Evolutionary conservation across 1,140 invertebrate species (phyloP).

Genomic region (Drosophila arawakana): DNA sequence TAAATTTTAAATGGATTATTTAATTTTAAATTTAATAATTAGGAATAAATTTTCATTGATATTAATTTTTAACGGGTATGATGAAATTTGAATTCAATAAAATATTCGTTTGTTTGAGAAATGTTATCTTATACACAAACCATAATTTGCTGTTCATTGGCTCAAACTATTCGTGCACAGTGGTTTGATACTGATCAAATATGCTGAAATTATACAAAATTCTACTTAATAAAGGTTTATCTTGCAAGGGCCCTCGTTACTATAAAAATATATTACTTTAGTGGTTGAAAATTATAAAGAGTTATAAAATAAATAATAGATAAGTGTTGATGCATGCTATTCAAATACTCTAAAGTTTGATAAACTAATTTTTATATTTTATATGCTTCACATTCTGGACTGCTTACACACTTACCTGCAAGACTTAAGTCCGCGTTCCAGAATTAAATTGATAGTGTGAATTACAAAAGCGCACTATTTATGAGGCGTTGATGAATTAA

Average conservation of each 20-base stretch:
- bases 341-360: no score
- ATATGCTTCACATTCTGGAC: no score
- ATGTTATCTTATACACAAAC: constrained; percentile 5
- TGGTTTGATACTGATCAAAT: neutral
- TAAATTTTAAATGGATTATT: neutral
- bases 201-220: neutral
- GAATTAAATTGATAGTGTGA: neutral
- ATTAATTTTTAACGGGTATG: neutral
- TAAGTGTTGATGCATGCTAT: no score
- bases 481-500: constrained; percentile 34
- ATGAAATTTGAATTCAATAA: neutral
- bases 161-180: constrained; percentile 3
- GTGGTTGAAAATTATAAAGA: no score
- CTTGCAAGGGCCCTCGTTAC: no score
- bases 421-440: neutral
- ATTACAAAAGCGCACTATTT: neutral
- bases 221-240: no score
- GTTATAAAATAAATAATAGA: no score
- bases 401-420: neutral
- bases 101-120: no score
- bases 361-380: no score
- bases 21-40: no score
- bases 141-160: neutral
- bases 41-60: neutral
- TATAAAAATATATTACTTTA: no score